A percentile compares a stretch with the other conserved stretches of the same genome.
phyloP scores from a whole-genome alignment of 2,888 invertebrate species.

The Yponomeuta cagnagella region DNA sequence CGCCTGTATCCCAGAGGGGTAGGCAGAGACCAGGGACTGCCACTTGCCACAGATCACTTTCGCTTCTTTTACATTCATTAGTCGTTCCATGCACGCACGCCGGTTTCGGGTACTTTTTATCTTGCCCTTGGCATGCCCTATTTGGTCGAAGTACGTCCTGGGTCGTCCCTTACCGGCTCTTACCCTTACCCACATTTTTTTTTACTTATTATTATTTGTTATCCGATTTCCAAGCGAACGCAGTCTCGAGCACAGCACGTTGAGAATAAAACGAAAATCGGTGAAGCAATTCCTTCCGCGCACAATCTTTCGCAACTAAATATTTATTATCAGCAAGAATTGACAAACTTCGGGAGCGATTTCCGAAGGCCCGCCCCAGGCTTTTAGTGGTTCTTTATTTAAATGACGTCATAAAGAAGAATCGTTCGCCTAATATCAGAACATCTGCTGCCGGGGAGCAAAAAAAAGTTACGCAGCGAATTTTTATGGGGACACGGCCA shows the following conservation, averaged over 20 bases:
- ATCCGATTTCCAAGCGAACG: not conserved
- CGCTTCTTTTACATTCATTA: too few species aligned
- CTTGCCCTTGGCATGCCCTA: too few species aligned
- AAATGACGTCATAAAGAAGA: constrained; percentile 64
- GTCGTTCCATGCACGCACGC: too few species aligned
- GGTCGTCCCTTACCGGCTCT: too few species aligned
- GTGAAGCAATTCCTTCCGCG: not conserved
- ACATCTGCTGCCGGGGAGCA: constrained; percentile 50
- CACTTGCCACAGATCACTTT: too few species aligned
- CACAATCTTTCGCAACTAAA: not conserved
- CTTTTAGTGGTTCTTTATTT: constrained; percentile 55
- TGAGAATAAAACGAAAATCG: not conserved
- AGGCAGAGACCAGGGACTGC: too few species aligned
- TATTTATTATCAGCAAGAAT: constrained; percentile 24
- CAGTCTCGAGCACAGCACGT: too few species aligned
- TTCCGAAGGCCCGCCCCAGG: constrained; percentile 36
- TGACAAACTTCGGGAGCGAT: constrained; percentile 37
- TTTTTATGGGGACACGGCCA: constrained; percentile 53
- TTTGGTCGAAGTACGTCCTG: too few species aligned
- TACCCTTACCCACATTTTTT: too few species aligned
- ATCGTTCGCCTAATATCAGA: constrained; percentile 53
- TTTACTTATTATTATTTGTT: not conserved
- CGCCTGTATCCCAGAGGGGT: too few species aligned
- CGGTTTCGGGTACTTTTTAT: too few species aligned
- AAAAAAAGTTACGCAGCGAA: constrained; percentile 54